Percentiles rank a stretch among this genome's conserved stretches.
Conservation (phyloP, 2,888 invertebrate species). For the Ypsolopha scabrella region DNA sequence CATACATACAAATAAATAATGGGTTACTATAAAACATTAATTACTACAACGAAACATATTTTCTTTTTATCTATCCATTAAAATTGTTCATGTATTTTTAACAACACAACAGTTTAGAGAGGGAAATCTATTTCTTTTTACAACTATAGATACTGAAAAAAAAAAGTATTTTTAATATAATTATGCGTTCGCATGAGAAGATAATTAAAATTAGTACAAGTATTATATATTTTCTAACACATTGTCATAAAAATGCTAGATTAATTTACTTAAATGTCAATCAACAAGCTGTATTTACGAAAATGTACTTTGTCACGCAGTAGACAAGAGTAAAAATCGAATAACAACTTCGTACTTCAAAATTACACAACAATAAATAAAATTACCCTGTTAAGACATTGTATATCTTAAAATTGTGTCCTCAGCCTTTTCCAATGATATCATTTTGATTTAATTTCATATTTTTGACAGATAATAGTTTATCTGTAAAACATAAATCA, state of each 20-base stretch:
- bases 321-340: slow-evolving; percentile 49
- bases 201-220: no score
- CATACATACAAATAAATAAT: slow-evolving; percentile 49
- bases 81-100: slow-evolving; percentile 14
- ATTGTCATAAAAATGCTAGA: slow-evolving; percentile 2
- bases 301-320: slow-evolving; percentile 25
- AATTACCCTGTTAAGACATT: slow-evolving; percentile 70
- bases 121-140: not conserved
- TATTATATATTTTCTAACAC: not conserved
- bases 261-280: not conserved
- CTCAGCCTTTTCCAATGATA: slow-evolving; percentile 69
- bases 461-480: slow-evolving; percentile 34
- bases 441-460: slow-evolving; percentile 36
- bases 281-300: slow-evolving; percentile 20
- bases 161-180: not conserved
- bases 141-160: not conserved
- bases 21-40: slow-evolving; percentile 41
- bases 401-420: slow-evolving; percentile 66
- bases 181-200: no score
- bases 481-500: slow-evolving; percentile 3
- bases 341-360: slow-evolving; percentile 48
- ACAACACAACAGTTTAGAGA: not conserved
- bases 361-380: slow-evolving; percentile 61
- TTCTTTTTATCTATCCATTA: slow-evolving; percentile 25
- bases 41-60: slow-evolving; percentile 5